Percentiles rank a stretch among this genome's conserved stretches.
Conservation (phyloP, 2,888 invertebrate species). For the Empis stercorea region DNA sequence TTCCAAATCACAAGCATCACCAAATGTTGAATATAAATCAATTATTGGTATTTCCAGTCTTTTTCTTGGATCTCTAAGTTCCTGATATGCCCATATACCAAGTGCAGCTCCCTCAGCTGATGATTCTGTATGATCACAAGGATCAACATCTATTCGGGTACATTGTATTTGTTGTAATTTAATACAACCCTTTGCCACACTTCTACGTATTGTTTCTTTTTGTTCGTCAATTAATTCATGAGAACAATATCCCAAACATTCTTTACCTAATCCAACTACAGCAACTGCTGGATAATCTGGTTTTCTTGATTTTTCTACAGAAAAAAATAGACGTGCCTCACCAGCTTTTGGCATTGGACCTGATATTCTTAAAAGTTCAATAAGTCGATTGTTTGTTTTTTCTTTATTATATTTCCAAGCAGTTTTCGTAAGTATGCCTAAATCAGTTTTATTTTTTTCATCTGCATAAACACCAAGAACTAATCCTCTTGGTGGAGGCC, state of each 20-base stretch:
- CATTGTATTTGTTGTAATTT: conserved; percentile 43
- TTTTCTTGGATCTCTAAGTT: conserved; percentile 21
- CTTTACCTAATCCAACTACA: conserved; percentile 60
- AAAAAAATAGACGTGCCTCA: conserved; percentile 49
- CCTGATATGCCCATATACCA: conserved; percentile 56
- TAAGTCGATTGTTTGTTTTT: conserved; percentile 40
- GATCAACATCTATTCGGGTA: conserved; percentile 52
- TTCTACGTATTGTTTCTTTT: conserved; percentile 59
- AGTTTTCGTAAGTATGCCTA: conserved; percentile 46
- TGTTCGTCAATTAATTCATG: conserved; percentile 60
- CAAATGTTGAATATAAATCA: conserved; percentile 42
- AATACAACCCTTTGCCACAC: conserved; percentile 47
- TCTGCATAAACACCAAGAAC: conserved; percentile 51
- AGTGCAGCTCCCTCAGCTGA: conserved; percentile 66
- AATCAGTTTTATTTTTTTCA: conserved; percentile 40
- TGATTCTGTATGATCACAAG: conserved; percentile 60
- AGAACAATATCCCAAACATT: conserved; percentile 51
- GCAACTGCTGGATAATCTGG: conserved; percentile 49
- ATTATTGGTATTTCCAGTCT: conserved; percentile 24
- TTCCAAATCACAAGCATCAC: conserved; percentile 51
- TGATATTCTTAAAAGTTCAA: conserved; percentile 39
- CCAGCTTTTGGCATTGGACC: conserved; percentile 40
- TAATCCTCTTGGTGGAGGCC: conserved; percentile 37
- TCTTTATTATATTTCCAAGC: conserved; percentile 45
- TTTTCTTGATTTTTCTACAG: conserved; percentile 40